Conservation (phyloP, 2,888 invertebrate species). For the Lycia hirtaria region DNA sequence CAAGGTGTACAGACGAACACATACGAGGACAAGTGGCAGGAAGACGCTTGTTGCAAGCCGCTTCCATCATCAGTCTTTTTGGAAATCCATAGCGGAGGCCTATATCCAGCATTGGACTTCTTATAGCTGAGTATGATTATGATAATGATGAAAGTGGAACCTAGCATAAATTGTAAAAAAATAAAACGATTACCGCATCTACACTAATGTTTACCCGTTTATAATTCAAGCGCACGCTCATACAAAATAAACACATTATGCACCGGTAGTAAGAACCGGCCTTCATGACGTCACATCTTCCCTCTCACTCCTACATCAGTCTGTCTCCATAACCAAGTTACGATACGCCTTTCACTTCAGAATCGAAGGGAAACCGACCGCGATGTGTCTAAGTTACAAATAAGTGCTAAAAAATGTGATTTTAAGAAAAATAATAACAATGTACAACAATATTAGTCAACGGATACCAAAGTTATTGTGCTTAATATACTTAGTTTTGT, state of each 20-base stretch:
- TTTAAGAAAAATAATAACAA: slow-evolving; percentile 33
- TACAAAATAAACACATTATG: not conserved
- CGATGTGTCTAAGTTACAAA: slow-evolving; percentile 31
- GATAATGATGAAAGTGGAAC: too few species aligned
- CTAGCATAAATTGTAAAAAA: too few species aligned
- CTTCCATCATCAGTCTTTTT: too few species aligned
- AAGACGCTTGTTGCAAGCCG: too few species aligned
- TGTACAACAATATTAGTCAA: slow-evolving; percentile 56
- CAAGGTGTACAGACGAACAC: too few species aligned
- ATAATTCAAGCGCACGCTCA: slow-evolving; percentile 3
- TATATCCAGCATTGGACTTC: too few species aligned
- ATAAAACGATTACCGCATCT: not conserved
- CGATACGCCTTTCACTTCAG: slow-evolving; percentile 72
- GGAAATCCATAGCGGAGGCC: too few species aligned
- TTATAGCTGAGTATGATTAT: too few species aligned
- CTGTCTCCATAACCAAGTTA: slow-evolving; percentile 59
- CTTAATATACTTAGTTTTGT: slow-evolving; percentile 59
- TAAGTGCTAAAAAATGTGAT: slow-evolving; percentile 54
- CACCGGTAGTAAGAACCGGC: slow-evolving; percentile 35
- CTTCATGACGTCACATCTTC: slow-evolving; percentile 50
- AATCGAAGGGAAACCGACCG: slow-evolving; percentile 44
- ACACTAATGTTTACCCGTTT: slow-evolving; percentile 24
- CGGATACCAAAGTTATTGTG: slow-evolving; percentile 70
- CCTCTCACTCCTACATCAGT: slow-evolving; percentile 49
- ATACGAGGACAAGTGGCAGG: too few species aligned